Percentiles rank a stretch among this genome's conserved stretches.
Conservation (phyloP, 1,140 invertebrate genomes). For the Reticulitermes speratus region DNA sequence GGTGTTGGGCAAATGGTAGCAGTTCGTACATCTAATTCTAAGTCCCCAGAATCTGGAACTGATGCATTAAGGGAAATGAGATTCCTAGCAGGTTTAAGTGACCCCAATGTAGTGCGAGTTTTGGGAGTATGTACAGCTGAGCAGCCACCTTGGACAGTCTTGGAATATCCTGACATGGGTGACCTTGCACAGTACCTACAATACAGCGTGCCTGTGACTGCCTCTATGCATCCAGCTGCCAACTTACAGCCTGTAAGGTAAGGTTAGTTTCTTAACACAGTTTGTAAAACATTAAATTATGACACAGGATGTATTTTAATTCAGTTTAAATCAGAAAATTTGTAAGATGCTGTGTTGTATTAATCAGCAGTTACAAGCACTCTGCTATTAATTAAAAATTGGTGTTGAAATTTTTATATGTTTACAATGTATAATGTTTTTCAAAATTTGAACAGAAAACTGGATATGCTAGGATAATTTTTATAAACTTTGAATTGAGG, state of each 20-base stretch:
- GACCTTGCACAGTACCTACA: conserved; percentile 75
- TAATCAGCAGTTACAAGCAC: no score
- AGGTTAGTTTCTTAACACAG: not conserved
- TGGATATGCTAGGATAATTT: no score
- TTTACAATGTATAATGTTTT: no score
- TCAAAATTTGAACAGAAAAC: no score
- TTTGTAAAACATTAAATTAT: no score
- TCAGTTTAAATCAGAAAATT: no score
- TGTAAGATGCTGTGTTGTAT: no score
- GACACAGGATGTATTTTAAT: no score
- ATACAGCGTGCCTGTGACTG: conserved; percentile 50
- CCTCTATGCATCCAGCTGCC: conserved; percentile 44
- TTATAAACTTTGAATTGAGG: no score
- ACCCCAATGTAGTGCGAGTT: conserved; percentile 72
- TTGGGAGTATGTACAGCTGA: conserved; percentile 66
- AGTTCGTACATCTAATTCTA: conserved; percentile 44
- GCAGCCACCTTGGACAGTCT: conserved; percentile 67
- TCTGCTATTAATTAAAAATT: no score
- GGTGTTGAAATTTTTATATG: no score
- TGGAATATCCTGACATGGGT: conserved; percentile 77
- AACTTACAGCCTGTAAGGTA: conserved; percentile 50
- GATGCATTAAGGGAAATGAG: conserved; percentile 41
- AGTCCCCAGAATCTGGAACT: not conserved
- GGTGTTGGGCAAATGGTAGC: conserved; percentile 52
- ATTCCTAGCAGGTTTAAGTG: conserved; percentile 69